These are phyloP conservation scores for Drosophila meridionalis DNA, from an alignment of 2,888 invertebrate species.

Conservation along the genomic window DNA sequence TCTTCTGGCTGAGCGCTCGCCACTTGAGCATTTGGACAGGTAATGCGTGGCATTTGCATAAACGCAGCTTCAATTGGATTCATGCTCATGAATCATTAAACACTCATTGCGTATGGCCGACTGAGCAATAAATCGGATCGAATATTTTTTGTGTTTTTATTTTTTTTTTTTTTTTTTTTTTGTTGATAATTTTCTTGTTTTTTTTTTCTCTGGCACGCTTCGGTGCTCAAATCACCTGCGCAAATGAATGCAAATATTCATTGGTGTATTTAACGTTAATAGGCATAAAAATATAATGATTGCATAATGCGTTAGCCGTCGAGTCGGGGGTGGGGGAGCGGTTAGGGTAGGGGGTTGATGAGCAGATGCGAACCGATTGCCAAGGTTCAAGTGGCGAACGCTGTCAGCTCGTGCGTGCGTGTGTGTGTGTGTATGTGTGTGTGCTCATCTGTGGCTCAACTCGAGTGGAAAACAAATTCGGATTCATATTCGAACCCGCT, in stretches of 20 bases:
- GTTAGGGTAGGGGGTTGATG: neutral
- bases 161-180: neutral
- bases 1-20: conserved; percentile 6
- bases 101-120: conserved; percentile 43
- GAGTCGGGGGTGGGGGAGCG: neutral
- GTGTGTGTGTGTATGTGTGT: conserved; percentile 15
- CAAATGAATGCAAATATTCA: conserved; percentile 73
- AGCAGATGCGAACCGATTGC: conserved; percentile 33
- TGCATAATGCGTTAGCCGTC: conserved; percentile 52
- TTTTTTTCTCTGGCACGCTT: conserved; percentile 48
- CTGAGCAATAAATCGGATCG: conserved; percentile 39
- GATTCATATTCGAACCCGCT: conserved; percentile 27
- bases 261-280: conserved; percentile 69
- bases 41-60: conserved; percentile 29
- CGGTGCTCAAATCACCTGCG: conserved; percentile 68
- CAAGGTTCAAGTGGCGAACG: conserved; percentile 30
- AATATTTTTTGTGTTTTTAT: neutral
- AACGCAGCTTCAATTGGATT: conserved; percentile 12
- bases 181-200: neutral
- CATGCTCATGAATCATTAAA: conserved; percentile 37
- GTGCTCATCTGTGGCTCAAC: conserved; percentile 54
- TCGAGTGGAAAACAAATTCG: conserved; percentile 62
- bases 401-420: neutral
- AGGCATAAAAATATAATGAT: conserved; percentile 79
- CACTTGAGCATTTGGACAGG: conserved; percentile 1